Conservation (phyloP, 2,113 vertebrate genomes). For the Atlantisia rogersi region DNA sequence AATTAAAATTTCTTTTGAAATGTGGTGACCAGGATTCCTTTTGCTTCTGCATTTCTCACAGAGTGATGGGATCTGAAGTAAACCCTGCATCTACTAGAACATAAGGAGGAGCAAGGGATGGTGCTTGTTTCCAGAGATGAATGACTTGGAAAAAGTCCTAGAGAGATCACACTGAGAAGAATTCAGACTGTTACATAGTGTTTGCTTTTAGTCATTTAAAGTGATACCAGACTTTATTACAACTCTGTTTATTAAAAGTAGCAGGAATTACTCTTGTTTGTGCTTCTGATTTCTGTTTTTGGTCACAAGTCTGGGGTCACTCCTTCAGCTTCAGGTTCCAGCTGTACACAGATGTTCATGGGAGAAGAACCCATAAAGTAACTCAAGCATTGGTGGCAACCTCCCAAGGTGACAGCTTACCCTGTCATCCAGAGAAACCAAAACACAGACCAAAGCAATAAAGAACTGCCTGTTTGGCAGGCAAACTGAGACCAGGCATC, state of each 20-base stretch:
- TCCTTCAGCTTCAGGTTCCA: background rate
- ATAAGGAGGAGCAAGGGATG: background rate
- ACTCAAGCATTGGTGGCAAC: background rate
- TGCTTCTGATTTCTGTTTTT: background rate
- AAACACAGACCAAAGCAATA: background rate
- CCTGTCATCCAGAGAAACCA: background rate
- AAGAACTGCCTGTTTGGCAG: background rate
- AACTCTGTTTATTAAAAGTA: background rate
- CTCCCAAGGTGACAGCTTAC: background rate
- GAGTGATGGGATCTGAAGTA: background rate
- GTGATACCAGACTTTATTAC: background rate
- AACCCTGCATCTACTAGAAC: background rate
- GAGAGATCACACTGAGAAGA: background rate
- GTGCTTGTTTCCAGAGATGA: background rate
- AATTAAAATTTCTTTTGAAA: background rate
- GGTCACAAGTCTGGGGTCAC: background rate
- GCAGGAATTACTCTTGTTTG: background rate
- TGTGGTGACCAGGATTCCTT: no score
- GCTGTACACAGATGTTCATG: background rate
- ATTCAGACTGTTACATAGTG: background rate
- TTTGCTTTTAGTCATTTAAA: background rate
- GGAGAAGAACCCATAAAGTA: background rate
- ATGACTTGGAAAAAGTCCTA: background rate
- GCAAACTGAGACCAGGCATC: background rate
- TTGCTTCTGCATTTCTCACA: background rate